Conservation (phyloP, 2,888 invertebrate genomes). For the Isotomurus palustris region DNA sequence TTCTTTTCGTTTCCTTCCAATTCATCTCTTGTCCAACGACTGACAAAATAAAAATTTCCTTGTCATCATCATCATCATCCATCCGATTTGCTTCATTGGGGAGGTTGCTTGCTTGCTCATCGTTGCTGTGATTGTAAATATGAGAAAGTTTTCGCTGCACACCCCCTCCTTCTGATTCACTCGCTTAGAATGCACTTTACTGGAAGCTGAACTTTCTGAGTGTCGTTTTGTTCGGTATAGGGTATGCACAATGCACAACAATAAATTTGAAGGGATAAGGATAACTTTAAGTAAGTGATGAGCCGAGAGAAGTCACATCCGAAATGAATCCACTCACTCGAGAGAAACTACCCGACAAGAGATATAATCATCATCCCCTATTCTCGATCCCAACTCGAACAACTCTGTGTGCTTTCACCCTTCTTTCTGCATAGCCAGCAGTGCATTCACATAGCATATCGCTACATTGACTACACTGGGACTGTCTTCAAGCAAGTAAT, state of each 20-base stretch:
- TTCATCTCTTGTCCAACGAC: neutral
- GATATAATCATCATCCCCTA: conserved; percentile 14
- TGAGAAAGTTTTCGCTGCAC: no score
- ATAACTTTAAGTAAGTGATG: conserved; percentile 7
- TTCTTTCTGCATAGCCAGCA: conserved; percentile 9
- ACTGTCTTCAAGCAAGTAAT: no score
- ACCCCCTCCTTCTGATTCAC: no score
- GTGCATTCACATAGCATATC: neutral
- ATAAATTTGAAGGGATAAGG: no score
- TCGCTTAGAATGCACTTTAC: no score
- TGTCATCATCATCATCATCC: conserved; percentile 4
- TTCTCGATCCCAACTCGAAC: neutral
- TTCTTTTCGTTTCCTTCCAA: neutral
- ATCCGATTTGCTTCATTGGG: no score
- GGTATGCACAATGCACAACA: neutral
- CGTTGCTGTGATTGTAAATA: no score
- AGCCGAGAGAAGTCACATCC: neutral
- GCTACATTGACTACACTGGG: neutral
- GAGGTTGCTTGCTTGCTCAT: no score
- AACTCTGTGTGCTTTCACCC: conserved; percentile 3
- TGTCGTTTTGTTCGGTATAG: neutral
- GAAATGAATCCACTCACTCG: neutral
- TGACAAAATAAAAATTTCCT: conserved; percentile 4
- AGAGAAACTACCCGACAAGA: neutral
- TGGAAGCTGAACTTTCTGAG: no score